Base-by-base conservation (phyloP, 1,140 invertebrate species). In the Copidosoma floridanum region DNA sequence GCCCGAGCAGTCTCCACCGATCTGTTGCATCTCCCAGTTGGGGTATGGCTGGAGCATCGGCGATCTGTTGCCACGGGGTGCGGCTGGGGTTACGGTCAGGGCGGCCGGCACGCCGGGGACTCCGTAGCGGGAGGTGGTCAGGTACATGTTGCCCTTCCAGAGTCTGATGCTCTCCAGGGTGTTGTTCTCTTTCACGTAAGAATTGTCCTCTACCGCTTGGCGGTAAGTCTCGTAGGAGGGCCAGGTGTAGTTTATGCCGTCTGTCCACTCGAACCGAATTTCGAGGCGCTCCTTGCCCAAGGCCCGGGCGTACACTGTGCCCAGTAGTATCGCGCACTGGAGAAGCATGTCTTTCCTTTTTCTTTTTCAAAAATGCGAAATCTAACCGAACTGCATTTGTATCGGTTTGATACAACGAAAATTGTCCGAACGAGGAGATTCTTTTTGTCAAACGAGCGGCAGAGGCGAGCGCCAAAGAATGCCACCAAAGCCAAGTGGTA, bases 31-130 rank as follows among this genome's bases (percentile, higher is more conserved):
- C 0, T 75, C 76, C 88, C 88, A 90, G 57, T 75, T 84, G 12
- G 89, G 89, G 68, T 84, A 90, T 1, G 89, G 84, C 14, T 80
- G 76, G 11, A 90, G 62, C 24, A 81, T 79, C 0, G 86, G 86
- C 8, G 85, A 82, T 0, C 85, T 86, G 18, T 80, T 72, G 12
- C 71, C 76, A n/a, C 73, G 44, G 1, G 71, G 71, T 2, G 61
- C 67, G 0, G 77, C 65, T 2, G 84, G 76, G n/a, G 88, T 84
- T 12, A 83, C 81, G 0, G 80, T 84, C 6, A 90, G 73, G 0
- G 88, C 88, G 4, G 85, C 85, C 11, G 88, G 88, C 4, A 88
- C 86, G 2, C 88, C 88, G 27, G 72, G 68, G 48, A n/a, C n/a
- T n/a, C 82, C 82, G 82, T 85, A 85, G 52, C 88, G 78, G 10